Conservation (phyloP, 2,888 invertebrate species). For the Drosophila acutilabella region DNA sequence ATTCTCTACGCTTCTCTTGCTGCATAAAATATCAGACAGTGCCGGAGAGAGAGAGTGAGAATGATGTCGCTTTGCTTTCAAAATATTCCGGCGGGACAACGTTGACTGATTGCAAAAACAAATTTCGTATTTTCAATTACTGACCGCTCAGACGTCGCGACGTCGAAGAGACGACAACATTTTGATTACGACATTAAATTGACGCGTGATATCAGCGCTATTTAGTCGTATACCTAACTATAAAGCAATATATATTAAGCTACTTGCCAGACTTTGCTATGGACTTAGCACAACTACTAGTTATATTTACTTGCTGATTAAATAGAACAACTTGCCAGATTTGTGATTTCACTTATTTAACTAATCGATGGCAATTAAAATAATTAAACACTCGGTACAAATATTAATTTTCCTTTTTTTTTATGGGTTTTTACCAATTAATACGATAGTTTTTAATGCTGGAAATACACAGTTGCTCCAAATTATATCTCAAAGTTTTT, state of each 20-base stretch:
- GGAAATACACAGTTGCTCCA: too few species aligned
- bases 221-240: background rate
- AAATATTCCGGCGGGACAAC: constrained; percentile 27
- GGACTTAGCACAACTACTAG: background rate
- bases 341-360: background rate
- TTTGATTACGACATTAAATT: constrained; percentile 57
- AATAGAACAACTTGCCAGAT: background rate
- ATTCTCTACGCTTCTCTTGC: background rate
- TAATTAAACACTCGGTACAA: too few species aligned
- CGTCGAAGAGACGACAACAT: constrained; percentile 56
- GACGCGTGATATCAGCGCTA: constrained; percentile 33
- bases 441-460: too few species aligned
- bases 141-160: constrained; percentile 75
- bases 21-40: constrained; percentile 8
- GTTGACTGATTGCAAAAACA: constrained; percentile 73
- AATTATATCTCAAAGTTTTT: too few species aligned
- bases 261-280: background rate
- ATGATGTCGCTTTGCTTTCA: constrained; percentile 24
- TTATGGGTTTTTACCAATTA: too few species aligned
- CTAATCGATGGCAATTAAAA: background rate
- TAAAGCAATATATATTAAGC: background rate
- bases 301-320: too few species aligned
- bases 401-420: too few species aligned
- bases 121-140: constrained; percentile 74
- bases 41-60: constrained; percentile 15